These are phyloP conservation scores for Gallinago stenura DNA, from an alignment of 2,797 vertebrate genomes.

Conservation along the genomic window DNA sequence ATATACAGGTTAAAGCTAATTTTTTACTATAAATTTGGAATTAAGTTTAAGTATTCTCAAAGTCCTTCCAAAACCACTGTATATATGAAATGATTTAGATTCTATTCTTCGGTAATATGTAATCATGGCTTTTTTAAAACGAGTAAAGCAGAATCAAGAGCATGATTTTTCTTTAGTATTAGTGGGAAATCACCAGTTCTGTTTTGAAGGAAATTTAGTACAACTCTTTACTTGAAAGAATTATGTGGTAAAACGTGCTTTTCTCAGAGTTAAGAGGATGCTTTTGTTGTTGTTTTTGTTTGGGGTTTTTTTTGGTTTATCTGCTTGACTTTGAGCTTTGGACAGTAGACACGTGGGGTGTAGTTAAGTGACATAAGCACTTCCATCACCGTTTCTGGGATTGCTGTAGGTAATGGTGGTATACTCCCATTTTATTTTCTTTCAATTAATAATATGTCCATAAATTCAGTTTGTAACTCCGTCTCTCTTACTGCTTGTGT, in stretches of 20 bases:
- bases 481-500: not conserved
- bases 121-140: not conserved
- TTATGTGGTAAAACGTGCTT: not conserved
- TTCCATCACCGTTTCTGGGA: not conserved
- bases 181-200: not conserved
- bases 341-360: rapidly evolving
- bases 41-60: not conserved
- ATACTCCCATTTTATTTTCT: not conserved
- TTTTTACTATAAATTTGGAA: not conserved
- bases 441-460: not conserved
- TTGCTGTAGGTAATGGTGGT: not conserved
- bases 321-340: not conserved
- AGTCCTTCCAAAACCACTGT: not conserved
- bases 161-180: not conserved
- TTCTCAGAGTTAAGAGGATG: not conserved
- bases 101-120: not conserved
- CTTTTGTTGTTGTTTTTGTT: not conserved
- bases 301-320: not conserved
- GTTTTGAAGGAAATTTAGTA: not conserved
- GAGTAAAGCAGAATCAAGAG: not conserved
- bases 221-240: not conserved
- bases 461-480: not conserved
- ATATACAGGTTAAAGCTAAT: not conserved
- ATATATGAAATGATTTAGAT: not conserved
- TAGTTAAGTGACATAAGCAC: not conserved